Percentiles rank a stretch among this genome's conserved stretches.
Conservation (phyloP, 1,140 invertebrate species). For the Batillaria attramentaria region DNA sequence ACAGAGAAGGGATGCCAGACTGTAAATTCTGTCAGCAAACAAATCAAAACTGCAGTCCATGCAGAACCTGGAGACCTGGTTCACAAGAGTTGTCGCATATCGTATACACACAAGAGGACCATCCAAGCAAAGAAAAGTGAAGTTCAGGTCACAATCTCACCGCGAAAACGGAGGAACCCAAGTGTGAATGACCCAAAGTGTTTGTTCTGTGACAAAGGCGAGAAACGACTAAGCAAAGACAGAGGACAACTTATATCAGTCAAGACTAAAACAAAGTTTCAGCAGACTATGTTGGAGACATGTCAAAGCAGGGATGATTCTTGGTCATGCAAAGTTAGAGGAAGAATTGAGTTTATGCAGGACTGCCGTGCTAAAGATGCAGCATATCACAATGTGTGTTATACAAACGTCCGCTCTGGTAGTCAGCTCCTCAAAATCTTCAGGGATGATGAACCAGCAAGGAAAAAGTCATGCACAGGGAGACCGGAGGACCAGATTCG, state of each 20-base stretch:
- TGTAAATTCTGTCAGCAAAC: not conserved
- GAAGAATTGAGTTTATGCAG: slow-evolving; percentile 12
- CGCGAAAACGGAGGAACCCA: not conserved
- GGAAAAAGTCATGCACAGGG: not conserved
- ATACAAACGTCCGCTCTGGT: slow-evolving; percentile 3
- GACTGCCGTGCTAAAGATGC: slow-evolving; percentile 5
- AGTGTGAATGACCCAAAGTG: not conserved
- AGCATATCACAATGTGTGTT: not conserved
- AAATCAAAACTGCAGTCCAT: not conserved
- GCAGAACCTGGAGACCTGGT: not conserved
- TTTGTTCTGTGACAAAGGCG: slow-evolving; percentile 12
- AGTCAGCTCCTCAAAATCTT: not conserved
- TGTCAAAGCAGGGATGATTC: slow-evolving; percentile 3
- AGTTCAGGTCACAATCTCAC: not conserved
- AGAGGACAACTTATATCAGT: not conserved
- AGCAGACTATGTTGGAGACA: not conserved
- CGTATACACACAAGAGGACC: not conserved
- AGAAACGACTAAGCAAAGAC: not conserved
- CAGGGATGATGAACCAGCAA: slow-evolving; percentile 2
- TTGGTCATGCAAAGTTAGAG: slow-evolving; percentile 4
- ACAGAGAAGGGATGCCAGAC: not conserved
- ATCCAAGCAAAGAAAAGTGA: not conserved
- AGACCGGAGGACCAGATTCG: slow-evolving; percentile 14
- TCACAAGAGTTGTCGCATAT: not conserved
- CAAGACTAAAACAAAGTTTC: not conserved